Evolutionary conservation across 2,113 vertebrate genomes (phyloP).

Genomic region (Ciconia maguari): DNA sequence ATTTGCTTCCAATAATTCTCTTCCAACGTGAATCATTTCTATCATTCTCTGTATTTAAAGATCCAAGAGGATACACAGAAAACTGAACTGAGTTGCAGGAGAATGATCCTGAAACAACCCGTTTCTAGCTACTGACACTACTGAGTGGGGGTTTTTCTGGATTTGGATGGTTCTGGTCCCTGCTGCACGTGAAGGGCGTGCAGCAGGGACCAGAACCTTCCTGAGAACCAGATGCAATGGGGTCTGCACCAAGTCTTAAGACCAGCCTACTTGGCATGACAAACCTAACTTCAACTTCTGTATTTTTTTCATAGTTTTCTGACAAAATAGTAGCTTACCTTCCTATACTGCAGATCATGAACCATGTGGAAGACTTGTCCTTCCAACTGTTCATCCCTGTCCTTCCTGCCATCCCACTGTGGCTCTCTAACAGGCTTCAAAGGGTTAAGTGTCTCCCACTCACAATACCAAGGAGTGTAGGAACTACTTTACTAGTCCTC

Average conservation of each 20-base stretch:
- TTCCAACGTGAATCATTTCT: neutral
- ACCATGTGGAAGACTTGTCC: neutral
- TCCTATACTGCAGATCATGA: neutral
- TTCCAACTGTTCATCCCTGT: neutral
- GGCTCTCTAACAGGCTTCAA: neutral
- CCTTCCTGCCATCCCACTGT: neutral
- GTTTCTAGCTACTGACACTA: neutral
- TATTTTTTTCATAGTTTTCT: neutral
- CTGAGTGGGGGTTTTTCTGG: rapidly evolving
- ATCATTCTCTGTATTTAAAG: neutral
- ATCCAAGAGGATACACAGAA: neutral
- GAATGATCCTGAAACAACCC: neutral
- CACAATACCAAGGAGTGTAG: neutral
- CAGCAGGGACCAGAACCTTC: no score
- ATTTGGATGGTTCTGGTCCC: neutral
- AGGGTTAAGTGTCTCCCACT: neutral
- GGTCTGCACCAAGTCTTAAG: neutral
- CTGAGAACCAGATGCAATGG: neutral
- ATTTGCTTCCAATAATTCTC: neutral
- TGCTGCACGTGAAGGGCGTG: rapidly evolving
- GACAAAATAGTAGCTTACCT: neutral
- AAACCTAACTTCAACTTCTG: neutral
- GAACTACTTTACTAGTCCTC: neutral
- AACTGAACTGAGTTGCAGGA: neutral
- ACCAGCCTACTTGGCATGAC: neutral